Conservation (phyloP, 2,888 invertebrate genomes). For the Dusona sp. region DNA sequence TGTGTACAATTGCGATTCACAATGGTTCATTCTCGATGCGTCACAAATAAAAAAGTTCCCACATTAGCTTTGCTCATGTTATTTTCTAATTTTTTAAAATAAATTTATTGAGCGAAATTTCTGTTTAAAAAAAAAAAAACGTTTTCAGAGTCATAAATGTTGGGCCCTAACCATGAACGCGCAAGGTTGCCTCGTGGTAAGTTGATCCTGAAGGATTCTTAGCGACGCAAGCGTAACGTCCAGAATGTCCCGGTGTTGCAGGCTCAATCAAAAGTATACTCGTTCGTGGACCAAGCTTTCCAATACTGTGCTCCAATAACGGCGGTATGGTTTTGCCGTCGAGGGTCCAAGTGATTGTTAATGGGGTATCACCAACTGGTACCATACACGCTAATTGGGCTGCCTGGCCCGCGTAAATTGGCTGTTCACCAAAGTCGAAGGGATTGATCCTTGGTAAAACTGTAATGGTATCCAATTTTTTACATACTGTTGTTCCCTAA, state of each 20-base stretch:
- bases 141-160: constrained; percentile 50
- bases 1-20: constrained; percentile 26
- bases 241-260: constrained; percentile 85
- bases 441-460: constrained; percentile 93
- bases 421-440: constrained; percentile 91
- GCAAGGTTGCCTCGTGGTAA: constrained; percentile 85
- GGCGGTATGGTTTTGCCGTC: constrained; percentile 84
- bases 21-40: constrained; percentile 42
- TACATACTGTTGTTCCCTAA: neutral
- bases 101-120: neutral
- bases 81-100: neutral
- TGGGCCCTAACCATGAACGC: constrained; percentile 87
- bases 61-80: constrained; percentile 16
- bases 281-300: constrained; percentile 81
- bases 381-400: constrained; percentile 90
- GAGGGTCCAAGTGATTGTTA: constrained; percentile 87
- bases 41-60: constrained; percentile 17
- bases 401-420: constrained; percentile 92
- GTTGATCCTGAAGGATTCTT: constrained; percentile 87
- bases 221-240: constrained; percentile 87
- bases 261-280: constrained; percentile 85
- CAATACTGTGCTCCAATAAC: constrained; percentile 81
- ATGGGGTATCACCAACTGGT: constrained; percentile 87
- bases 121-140: neutral
- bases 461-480: constrained; percentile 85